These are phyloP conservation scores for Rousettus leschenaultii DNA, from an alignment of 2,113 vertebrate species.

Conservation along the genomic window DNA sequence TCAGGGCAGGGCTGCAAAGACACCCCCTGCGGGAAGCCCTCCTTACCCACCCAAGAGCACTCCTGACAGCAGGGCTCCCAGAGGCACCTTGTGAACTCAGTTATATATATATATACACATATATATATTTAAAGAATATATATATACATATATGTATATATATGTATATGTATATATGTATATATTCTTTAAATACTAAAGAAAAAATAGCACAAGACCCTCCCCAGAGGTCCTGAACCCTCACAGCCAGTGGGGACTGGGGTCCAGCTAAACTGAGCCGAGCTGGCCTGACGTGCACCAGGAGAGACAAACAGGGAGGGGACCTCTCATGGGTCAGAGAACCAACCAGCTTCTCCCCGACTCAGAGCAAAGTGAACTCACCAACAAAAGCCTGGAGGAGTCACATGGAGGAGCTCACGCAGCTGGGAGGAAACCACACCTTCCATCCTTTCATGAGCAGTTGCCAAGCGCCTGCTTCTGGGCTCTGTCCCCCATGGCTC, in stretches of 20 bases:
- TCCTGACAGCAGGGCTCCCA: background rate
- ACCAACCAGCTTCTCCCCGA: background rate
- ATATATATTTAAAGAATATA: too few relatives aligned
- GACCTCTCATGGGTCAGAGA: background rate
- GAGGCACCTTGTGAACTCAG: background rate
- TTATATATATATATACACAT: too few relatives aligned
- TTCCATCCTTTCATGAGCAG: accelerated
- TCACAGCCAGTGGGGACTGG: background rate
- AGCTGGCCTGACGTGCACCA: background rate
- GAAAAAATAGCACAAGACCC: background rate
- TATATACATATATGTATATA: too few relatives aligned
- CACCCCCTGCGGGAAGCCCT: background rate
- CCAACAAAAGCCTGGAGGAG: accelerated
- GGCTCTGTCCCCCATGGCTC: background rate
- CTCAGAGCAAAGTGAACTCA: background rate
- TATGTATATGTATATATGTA: too few relatives aligned
- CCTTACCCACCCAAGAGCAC: too few relatives aligned
- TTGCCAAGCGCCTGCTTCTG: background rate
- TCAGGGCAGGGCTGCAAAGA: background rate
- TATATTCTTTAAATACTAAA: background rate
- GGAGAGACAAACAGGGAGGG: background rate
- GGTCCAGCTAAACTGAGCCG: background rate
- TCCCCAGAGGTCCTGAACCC: background rate
- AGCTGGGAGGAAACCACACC: accelerated
- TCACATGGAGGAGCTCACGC: background rate